Percentiles rank a stretch among this genome's conserved stretches.
These are phyloP conservation scores for Bombus waltoni DNA, from an alignment of 1,140 invertebrate genomes.

Conservation along the genomic window DNA sequence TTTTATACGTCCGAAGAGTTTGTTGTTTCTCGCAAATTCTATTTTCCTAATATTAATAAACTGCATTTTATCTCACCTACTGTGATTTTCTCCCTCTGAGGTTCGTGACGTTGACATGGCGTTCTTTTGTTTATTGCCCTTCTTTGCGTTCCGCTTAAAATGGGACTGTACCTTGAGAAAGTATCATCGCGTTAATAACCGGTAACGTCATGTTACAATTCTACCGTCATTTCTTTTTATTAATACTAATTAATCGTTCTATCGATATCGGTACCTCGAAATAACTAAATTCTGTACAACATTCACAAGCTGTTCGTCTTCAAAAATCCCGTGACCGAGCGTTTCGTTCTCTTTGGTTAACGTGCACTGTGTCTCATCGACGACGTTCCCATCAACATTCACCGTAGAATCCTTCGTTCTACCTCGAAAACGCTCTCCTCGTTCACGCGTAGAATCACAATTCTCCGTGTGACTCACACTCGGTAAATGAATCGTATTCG, in stretches of 20 bases:
- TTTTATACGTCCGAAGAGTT: neutral
- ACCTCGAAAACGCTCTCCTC: neutral
- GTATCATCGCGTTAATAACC: neutral
- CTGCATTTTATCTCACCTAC: constrained; percentile 52
- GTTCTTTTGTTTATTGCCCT: constrained; percentile 39
- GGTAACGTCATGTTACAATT: neutral
- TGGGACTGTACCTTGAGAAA: constrained; percentile 61
- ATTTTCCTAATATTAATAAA: neutral
- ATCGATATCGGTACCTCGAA: constrained; percentile 65
- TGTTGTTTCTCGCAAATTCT: neutral
- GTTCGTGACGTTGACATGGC: constrained; percentile 42
- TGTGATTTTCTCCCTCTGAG: constrained; percentile 31
- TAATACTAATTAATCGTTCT: neutral
- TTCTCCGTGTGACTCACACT: neutral
- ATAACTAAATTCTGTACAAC: constrained; percentile 71
- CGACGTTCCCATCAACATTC: neutral
- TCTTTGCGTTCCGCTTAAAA: constrained; percentile 41
- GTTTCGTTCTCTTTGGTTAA: neutral
- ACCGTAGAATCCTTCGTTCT: neutral
- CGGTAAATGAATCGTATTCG: neutral
- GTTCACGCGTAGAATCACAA: neutral
- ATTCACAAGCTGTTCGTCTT: constrained; percentile 40
- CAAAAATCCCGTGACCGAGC: neutral
- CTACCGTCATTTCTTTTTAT: neutral
- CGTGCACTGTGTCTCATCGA: neutral